Base-by-base conservation (phyloP, 2,888 invertebrate species). In the Lomographa bimaculata region DNA sequence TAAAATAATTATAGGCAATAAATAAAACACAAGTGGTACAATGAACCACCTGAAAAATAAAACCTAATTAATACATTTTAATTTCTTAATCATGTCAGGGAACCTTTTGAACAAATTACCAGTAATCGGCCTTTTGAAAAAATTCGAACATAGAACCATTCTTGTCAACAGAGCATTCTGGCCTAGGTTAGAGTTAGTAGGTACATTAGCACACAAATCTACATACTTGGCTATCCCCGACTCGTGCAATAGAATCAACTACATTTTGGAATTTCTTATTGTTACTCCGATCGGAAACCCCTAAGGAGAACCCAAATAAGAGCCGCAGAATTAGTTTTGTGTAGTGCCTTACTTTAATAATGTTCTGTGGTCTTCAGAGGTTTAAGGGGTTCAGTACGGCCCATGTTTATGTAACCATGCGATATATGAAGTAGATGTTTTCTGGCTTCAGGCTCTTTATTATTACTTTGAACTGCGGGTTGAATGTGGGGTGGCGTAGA, bases 371-470 rank as follows among this genome's bases (percentile, higher is more conserved):
- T 79, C 80, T 84, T 77, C 66, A 51, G 79, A 80, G 81, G 79
- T 78, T 84, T 81, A 78, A 67, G 73, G 78, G 80, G 73, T 76
- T 75, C 77, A 60, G 52, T 62, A 60, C 60, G 60, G 61, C 69
- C 70, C 73, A 55, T 75, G 77, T 80, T 80, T 79, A 76, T 80
- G 76, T 78, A 80, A 73, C 68, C 64, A 69, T 71, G 62, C 66
- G 71, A 70, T 83, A 69, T 79, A 84, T 84, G 79, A 81, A 87
- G 79, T 85, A 69, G 75, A 82, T 83, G 84, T 86, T 87, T 85
- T 87, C 79, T 85, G 85, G 87, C 87, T 89, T 84, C 85, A 78
- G 87, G 87, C 87, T 75, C 80, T 86, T 82, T 86, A 83, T 85
- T 87, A 85, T 87, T 87, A 85, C 83, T 86, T 80, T 77, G 79